Conservation (phyloP, 23 tunicate genomes). For the Trididemnum miniatum region DNA sequence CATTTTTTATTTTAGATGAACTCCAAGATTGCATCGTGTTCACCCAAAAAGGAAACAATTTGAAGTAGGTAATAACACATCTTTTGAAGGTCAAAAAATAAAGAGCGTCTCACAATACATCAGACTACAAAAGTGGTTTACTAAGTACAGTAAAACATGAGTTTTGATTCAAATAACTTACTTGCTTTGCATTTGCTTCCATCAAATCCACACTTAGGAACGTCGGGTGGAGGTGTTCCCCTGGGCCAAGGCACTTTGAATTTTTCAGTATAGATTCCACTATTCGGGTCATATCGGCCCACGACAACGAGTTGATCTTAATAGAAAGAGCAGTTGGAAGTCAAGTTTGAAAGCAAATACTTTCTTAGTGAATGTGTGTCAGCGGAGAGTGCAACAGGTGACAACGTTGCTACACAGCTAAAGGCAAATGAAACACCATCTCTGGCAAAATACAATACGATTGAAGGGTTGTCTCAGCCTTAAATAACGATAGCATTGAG, state of each 20-base stretch:
- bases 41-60: too few species aligned
- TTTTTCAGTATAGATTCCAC: conserved; percentile 21
- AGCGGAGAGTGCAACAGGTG: background rate
- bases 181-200: conserved; percentile 45
- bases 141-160: too few species aligned
- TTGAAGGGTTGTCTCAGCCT: background rate
- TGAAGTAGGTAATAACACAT: too few species aligned
- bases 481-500: too few species aligned
- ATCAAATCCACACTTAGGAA: conserved; percentile 78
- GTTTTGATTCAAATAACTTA: background rate
- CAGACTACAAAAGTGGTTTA: too few species aligned
- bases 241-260: conserved; percentile 47
- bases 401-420: background rate
- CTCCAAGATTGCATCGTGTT: too few species aligned
- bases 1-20: too few species aligned
- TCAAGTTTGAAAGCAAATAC: conserved; percentile 22
- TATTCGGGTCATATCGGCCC: conserved; percentile 39
- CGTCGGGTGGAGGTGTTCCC: conserved; percentile 62
- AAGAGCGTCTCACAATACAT: too few species aligned
- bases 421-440: too few species aligned
- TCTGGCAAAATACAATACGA: background rate
- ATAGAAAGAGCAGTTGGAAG: too few species aligned
- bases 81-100: too few species aligned
- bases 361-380: background rate
- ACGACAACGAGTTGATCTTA: too few species aligned